Evolutionary conservation across 2,797 vertebrate genomes (phyloP), one percentile per base, ranked within the genome.

Genomic region (Spinus olivaceus): DNA sequence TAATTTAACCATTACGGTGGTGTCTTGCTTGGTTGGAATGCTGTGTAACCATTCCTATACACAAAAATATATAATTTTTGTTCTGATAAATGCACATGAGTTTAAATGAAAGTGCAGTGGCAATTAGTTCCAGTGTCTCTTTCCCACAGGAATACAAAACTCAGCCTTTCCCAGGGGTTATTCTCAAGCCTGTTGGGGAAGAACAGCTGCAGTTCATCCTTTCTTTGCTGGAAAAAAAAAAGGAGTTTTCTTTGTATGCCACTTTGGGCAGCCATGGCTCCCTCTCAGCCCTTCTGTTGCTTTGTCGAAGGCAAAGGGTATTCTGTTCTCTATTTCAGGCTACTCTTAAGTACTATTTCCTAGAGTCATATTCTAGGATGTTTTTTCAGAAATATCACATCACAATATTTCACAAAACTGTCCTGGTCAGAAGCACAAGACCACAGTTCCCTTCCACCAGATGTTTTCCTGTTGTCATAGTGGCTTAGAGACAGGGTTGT

Each of bases 401-500:
- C 4, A 18, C 19, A n/a, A 8, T 67, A 39, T 53, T 91, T 84
- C 42, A 9, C 35, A 66, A 47, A 77, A 63, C 27, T 24, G 7
- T 42, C 44, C 20, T 50, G 25, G 22, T 49, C 3, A 60, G 77
- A 84, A 83, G 18, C 19, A 18, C 12, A 51, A 33, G 10, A 8
- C 37, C 33, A 32, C 0, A 0, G 2, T 76, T 86, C 0, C 0
- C 25, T 79, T 20, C 25, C 18, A 84, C 12, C 8, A 53, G 10
- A 57, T 70, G 3, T 71, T 88, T 80, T 56, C 25, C 23, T 0
- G 0, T 12, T n/a, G 20, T 61, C n/a, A 20, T 1, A 0, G 17
- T 59, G 28, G 23, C 56, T 71, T 88, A n/a, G 41, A 86, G 33
- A 39, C 5, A 21, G 30, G 8, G 3, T 28, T 90, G 66, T 81